A percentile compares a stretch with the other conserved stretches of the same genome.
Evolutionary conservation across 2,888 invertebrate species (phyloP).

Genomic region (Myopa testacea): DNA sequence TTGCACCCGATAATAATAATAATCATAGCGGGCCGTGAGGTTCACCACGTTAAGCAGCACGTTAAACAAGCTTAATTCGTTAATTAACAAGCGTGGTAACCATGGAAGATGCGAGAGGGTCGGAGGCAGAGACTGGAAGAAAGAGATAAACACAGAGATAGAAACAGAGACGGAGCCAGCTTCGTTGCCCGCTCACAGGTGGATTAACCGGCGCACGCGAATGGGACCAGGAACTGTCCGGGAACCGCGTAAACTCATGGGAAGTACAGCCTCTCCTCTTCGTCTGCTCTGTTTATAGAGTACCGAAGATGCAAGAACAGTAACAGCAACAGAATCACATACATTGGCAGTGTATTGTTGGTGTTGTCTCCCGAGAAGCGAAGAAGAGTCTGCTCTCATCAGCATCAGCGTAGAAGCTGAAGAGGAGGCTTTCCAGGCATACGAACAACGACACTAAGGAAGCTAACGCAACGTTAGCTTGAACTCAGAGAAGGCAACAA

Average conservation of each 20-base stretch:
- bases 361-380: no score
- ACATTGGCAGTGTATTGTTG: neutral
- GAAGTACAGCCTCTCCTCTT: constrained; percentile 8
- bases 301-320: neutral
- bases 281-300: neutral
- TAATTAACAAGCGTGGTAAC: constrained; percentile 56
- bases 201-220: neutral
- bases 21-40: neutral
- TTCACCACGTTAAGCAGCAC: constrained; percentile 10
- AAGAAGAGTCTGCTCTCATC: neutral
- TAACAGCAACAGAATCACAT: constrained; percentile 1
- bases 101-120: constrained; percentile 28
- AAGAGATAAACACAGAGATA: neutral
- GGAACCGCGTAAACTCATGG: neutral
- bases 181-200: neutral
- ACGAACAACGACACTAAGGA: no score
- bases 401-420: neutral
- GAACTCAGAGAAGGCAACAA: neutral
- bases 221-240: neutral
- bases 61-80: constrained; percentile 49
- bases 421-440: no score
- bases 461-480: no score
- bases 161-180: neutral
- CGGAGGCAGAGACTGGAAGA: neutral
- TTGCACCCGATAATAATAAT: constrained; percentile 42